Percentiles rank a stretch among this genome's conserved stretches.
phyloP scores from a whole-genome alignment of 1,140 invertebrate genomes.

The Euwallacea similis region DNA sequence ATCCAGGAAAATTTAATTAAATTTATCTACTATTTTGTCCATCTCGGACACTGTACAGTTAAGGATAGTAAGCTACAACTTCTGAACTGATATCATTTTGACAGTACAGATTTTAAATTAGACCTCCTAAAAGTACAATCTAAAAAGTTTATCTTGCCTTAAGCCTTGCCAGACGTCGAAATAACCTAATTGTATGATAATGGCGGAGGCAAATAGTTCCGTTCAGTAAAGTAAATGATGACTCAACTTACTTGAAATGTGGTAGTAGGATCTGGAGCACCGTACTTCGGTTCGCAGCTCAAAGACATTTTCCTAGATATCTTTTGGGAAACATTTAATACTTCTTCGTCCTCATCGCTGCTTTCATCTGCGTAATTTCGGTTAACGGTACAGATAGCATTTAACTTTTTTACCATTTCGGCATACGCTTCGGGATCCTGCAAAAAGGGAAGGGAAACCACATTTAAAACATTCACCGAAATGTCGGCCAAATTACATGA shows the following conservation, averaged over 20 bases:
- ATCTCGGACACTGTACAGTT: no score
- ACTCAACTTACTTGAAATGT: slow-evolving; percentile 31
- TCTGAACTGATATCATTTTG: no score
- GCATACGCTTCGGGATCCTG: slow-evolving; percentile 47
- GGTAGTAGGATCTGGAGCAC: slow-evolving; percentile 30
- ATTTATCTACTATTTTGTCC: no score
- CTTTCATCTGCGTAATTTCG: slow-evolving; percentile 42
- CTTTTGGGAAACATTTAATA: slow-evolving; percentile 43
- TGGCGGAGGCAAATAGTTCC: no score
- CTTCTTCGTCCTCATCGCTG: slow-evolving; percentile 41
- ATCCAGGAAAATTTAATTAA: no score
- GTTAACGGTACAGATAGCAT: slow-evolving; percentile 49
- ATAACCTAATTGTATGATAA: no score
- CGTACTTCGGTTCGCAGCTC: slow-evolving; percentile 47
- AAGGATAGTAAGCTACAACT: no score
- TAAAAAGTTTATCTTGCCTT: no score
- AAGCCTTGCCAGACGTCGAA: no score
- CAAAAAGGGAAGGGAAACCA: slow-evolving; percentile 14
- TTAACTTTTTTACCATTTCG: slow-evolving; percentile 46
- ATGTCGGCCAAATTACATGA: background rate
- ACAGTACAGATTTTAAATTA: no score
- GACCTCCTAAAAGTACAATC: no score
- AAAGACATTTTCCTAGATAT: slow-evolving; percentile 47
- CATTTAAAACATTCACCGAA: background rate
- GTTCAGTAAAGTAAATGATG: no score